Evolutionary conservation across 2,113 vertebrate genomes (phyloP).

Genomic region (Sorex fumeus): DNA sequence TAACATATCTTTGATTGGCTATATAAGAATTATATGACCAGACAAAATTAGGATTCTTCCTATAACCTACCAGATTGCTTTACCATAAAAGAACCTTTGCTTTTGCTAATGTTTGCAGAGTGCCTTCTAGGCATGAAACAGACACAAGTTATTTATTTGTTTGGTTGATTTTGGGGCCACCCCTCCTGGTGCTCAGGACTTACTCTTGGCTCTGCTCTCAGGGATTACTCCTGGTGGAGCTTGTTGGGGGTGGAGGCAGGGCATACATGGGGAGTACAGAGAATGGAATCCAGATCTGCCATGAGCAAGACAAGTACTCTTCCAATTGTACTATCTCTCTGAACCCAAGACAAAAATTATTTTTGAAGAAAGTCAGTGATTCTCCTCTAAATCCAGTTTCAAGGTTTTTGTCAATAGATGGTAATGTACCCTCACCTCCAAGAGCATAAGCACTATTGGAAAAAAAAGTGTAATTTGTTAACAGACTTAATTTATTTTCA

Average conservation of each 20-base stretch:
- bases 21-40: background rate
- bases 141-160: conserved; percentile 24
- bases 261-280: too few species aligned
- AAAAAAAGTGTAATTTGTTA: background rate
- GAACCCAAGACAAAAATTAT: background rate
- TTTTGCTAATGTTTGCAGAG: background rate
- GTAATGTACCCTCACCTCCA: background rate
- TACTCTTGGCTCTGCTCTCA: too few species aligned
- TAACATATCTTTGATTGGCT: background rate
- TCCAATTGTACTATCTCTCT: too few species aligned
- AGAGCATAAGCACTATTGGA: background rate
- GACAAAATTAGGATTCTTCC: background rate
- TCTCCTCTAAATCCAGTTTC: conserved; percentile 31
- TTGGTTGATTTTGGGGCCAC: too few species aligned
- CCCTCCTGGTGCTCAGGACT: too few species aligned
- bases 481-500: background rate
- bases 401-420: conserved; percentile 27
- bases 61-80: background rate
- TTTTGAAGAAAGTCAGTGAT: conserved; percentile 45
- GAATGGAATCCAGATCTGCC: too few species aligned
- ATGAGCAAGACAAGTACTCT: too few species aligned
- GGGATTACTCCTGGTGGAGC: too few species aligned
- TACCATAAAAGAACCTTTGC: conserved; percentile 17
- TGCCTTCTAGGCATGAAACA: background rate
- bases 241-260: too few species aligned